Evolutionary conservation across 1,140 invertebrate species (phyloP), one percentile per base, ranked within the genome.

Genomic region (Muscidifurax raptorellus): DNA sequence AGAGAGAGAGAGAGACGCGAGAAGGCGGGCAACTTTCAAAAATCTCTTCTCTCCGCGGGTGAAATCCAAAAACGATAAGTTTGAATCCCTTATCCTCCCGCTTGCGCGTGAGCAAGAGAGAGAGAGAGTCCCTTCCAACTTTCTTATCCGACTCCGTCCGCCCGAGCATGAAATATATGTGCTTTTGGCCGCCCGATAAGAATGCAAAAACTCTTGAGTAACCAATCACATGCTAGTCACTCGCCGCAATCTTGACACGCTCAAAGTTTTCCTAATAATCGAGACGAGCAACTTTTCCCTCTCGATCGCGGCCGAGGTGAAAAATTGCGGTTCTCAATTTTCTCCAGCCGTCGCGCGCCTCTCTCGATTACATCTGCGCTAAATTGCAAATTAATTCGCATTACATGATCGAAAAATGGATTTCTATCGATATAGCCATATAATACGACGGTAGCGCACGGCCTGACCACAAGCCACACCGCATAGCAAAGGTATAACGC

Each of bases 221-320:
- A 77, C 75, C 75, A 77, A 77, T 77, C 75, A 77, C 32, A 28
- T 22, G 12, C 28, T 25, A 77, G 75, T 77, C 47, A 77, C 28
- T 64, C 15, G 36, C 44, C 47, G 75, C 36, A 77, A 77, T 77
- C 25, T 77, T 32, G 22, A 30, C 44, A 59, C 47, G 36, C 10
- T 25, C 27, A 59, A 77, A 77, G 75, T 77, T 77, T 30, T 59
- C 27, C 5, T 77, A 77, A 52, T 77, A 77, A 77, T 77, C 75
- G 75, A 13, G 40, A 52, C 75, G 25, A n/a, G 18, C 28, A 28
- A 30, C 66, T 69, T 69, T 69, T 30, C 66, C 66, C 12, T 69
- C 66, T 69, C 66, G 10, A 27, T 30, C n/a, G 28, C 25, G 7
- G 25, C 13, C 25, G 7, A 28, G 28, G 25, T 69, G 25, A 69